Evolutionary conservation across 2,888 invertebrate species (phyloP).

Genomic region (Diarsia rubi): DNA sequence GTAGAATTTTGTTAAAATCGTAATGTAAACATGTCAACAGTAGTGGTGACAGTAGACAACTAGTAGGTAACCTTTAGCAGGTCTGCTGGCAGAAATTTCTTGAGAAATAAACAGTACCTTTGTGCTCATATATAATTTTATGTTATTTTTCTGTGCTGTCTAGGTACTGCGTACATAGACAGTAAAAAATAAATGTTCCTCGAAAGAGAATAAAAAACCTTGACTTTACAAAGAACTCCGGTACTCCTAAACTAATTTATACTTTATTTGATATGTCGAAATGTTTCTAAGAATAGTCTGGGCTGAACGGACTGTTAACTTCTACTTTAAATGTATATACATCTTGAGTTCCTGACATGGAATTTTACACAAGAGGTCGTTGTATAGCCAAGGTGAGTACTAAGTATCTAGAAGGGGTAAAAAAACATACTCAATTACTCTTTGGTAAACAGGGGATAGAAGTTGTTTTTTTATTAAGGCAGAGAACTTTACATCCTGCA

Average conservation of each 20-base stretch:
- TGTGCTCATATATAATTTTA: too few species aligned
- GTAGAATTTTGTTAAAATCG: conserved; percentile 3
- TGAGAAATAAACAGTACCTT: too few species aligned
- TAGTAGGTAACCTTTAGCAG: too few species aligned
- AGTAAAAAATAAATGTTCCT: conserved; percentile 10
- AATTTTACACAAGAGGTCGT: background rate
- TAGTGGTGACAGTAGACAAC: background rate
- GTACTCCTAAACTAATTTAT: conserved; percentile 4
- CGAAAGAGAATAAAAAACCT: background rate
- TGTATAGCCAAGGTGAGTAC: background rate
- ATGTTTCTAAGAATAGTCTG: conserved; percentile 19
- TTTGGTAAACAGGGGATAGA: background rate
- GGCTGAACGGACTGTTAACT: background rate
- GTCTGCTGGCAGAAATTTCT: too few species aligned
- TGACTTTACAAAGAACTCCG: conserved; percentile 12
- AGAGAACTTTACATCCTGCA: background rate
- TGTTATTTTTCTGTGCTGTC: too few species aligned
- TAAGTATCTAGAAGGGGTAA: too few species aligned
- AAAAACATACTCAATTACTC: too few species aligned
- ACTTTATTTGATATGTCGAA: conserved; percentile 27
- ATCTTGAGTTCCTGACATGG: background rate
- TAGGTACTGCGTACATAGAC: too few species aligned
- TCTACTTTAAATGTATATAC: background rate
- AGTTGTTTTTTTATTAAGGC: background rate
- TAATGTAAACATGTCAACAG: background rate